Conservation (phyloP, 2,797 vertebrate genomes). For the Paguma larvata region DNA sequence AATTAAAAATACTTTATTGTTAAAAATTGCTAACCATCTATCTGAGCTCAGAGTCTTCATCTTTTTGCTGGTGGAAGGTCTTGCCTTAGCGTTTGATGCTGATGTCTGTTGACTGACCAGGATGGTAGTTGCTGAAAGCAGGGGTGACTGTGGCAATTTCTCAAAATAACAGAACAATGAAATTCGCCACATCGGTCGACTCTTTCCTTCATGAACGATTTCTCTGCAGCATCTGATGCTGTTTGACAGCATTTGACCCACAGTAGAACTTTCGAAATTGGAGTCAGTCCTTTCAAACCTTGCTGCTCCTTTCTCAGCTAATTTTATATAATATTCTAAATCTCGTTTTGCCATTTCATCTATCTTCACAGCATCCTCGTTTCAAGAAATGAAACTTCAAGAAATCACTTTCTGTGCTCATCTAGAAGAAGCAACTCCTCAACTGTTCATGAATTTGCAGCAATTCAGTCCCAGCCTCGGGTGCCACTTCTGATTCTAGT, state of each 20-base stretch:
- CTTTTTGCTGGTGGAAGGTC: background rate
- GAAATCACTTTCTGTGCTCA: background rate
- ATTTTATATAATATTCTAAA: background rate
- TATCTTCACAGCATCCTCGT: background rate
- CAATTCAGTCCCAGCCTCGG: background rate
- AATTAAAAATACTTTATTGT: background rate
- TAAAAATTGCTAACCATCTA: background rate
- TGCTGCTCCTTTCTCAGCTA: background rate
- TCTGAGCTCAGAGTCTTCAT: background rate
- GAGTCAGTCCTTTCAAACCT: background rate
- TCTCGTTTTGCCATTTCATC: background rate
- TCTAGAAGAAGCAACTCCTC: background rate
- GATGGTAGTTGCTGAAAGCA: background rate
- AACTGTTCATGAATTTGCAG: background rate
- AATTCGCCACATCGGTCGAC: background rate
- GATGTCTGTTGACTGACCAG: background rate
- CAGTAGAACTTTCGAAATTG: background rate
- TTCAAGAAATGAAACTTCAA: background rate
- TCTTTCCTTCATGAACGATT: background rate
- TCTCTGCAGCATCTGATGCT: background rate
- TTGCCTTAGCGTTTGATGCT: background rate
- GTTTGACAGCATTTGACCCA: background rate
- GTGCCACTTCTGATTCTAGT: background rate
- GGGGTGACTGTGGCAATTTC: background rate
- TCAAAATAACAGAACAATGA: background rate